Percentiles rank a stretch among this genome's conserved stretches.
These are phyloP conservation scores for Muricea muricata DNA, from an alignment of 92 coral and sea anemone species.

Conservation along the genomic window DNA sequence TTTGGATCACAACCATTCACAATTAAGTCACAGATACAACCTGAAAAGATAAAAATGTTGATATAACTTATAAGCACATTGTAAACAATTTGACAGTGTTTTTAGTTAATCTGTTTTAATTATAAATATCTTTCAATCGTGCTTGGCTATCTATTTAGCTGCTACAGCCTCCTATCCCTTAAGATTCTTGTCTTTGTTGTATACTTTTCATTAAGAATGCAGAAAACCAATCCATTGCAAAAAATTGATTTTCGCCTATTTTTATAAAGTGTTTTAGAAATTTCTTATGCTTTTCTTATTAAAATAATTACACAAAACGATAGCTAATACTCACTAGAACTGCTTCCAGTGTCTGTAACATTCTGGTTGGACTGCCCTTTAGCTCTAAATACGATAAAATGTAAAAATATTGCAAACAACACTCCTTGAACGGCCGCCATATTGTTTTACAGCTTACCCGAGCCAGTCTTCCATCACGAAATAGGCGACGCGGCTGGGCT, in stretches of 20 bases:
- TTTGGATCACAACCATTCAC: conserved; percentile 92
- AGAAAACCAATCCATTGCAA: too few relatives aligned
- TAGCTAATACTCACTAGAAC: conserved; percentile 20
- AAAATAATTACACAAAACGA: neutral
- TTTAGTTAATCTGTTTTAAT: too few relatives aligned
- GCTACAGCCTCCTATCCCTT: too few relatives aligned
- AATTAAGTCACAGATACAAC: conserved; percentile 92
- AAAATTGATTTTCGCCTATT: neutral
- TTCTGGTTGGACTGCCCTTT: conserved; percentile 1
- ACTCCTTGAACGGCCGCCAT: neutral
- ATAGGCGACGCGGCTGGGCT: neutral
- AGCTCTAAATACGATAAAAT: neutral
- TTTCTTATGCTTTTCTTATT: neutral
- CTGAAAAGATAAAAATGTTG: conserved; percentile 37
- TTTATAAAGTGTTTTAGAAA: neutral
- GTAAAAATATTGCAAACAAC: neutral
- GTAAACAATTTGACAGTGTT: too few relatives aligned
- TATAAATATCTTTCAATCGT: too few relatives aligned
- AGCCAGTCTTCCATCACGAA: conserved; percentile 25
- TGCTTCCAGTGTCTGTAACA: conserved; percentile 23
- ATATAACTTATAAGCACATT: neutral
- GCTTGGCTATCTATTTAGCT: too few relatives aligned
- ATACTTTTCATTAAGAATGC: too few relatives aligned
- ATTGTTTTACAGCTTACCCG: neutral
- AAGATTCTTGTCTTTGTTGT: too few relatives aligned